Conservation (phyloP, 2,888 invertebrate species). For the Oxycera nigricornis region DNA sequence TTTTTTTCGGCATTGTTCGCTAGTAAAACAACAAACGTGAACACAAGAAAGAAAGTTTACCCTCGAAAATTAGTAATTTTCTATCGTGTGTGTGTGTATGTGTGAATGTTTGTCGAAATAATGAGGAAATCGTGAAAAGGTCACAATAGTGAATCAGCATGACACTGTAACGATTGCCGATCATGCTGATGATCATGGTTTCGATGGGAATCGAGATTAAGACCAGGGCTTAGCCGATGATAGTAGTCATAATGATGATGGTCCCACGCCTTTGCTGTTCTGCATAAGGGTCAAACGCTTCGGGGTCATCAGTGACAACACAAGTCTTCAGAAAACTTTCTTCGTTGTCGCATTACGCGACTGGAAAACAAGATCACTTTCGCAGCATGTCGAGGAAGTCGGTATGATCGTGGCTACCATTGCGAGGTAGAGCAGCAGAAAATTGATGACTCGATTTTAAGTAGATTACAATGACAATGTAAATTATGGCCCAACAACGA, state of each 20-base stretch:
- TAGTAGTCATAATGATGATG: not conserved
- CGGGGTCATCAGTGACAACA: conserved; percentile 10
- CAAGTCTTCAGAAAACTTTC: conserved; percentile 5
- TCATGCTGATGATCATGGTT: conserved; percentile 10
- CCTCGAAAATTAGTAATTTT: too few species aligned
- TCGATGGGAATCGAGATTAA: not conserved
- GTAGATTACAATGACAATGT: not conserved
- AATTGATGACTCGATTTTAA: not conserved
- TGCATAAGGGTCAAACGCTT: not conserved
- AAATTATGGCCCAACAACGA: not conserved
- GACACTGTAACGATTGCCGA: not conserved
- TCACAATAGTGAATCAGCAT: conserved; percentile 8
- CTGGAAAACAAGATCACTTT: not conserved
- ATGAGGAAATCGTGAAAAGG: not conserved
- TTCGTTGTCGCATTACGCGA: not conserved
- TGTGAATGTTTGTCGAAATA: too few species aligned
- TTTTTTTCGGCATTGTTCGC: too few species aligned
- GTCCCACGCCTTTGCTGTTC: not conserved
- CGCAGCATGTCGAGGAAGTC: not conserved
- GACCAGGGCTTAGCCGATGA: too few species aligned
- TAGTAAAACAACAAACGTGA: too few species aligned
- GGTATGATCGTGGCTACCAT: not conserved
- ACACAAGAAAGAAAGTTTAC: too few species aligned
- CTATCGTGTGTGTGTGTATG: too few species aligned
- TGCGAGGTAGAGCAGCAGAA: not conserved